Base-by-base conservation (phyloP, 2,113 vertebrate genomes). In the Amblyopsis rosae region DNA sequence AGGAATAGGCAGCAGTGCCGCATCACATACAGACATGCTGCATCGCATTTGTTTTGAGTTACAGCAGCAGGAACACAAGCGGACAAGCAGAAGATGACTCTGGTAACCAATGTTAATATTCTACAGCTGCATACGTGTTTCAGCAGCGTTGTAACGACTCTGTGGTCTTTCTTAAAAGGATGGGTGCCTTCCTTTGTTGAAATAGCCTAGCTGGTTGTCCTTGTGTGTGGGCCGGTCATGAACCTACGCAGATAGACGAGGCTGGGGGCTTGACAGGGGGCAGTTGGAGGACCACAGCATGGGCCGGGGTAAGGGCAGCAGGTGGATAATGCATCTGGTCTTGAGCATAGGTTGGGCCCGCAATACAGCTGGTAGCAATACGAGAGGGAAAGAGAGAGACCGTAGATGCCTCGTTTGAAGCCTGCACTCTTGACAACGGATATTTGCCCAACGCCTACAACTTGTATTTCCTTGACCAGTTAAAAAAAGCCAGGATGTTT, bases 21-120 rank as follows among this genome's bases (percentile, higher is more conserved):
- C 66, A 84, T 83, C 76, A 87, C 87, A 87, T 71, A 90, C 48
- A 13, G 47, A 62, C 54, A 79, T 55, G 49, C 79, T 56, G 54
- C 56, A 41, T 51, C 67, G 61, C 75, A 50, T 66, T 82, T 41
- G 35, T 77, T 69, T 17, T 45, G 57, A 50, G 26, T 70, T 63
- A 13, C 66, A 67, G 56, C 73, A 54, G 59, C 76, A 86, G 78
- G 71, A 73, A 79, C 54, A 82, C 70, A 73, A 81, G 73, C 65
- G 73, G 67, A 67, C 67, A 66, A 62, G 58, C 66, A 70, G 48
- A 66, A 72, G 41, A 81, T 64, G 63, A 78, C 68, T 62, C 72
- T 65, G 62, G 70, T 86, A 82, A 83, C 90, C 79, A 86, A 78
- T 87, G 86, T 87, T 82, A 84, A 90, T 90, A 85, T 84, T 80